phyloP scores from a whole-genome alignment of 1,140 invertebrate genomes.

The Rhopalosiphum padi region DNA sequence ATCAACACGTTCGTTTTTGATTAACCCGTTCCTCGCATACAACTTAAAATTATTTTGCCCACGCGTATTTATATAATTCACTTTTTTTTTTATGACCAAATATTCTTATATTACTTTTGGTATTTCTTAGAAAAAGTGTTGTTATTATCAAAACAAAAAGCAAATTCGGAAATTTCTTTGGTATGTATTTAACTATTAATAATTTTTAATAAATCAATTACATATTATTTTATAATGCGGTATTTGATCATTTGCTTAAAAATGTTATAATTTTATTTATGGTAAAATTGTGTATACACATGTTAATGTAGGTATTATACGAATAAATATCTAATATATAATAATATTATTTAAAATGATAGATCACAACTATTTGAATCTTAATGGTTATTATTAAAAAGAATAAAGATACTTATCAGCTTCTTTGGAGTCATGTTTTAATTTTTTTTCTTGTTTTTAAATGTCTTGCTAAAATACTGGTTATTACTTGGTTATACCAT shows the following conservation, averaged over 20 bases:
- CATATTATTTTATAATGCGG: neutral
- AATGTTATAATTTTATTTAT: neutral
- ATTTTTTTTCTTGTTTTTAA: neutral
- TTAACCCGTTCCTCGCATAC: constrained; percentile 35
- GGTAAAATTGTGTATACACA: neutral
- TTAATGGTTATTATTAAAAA: neutral
- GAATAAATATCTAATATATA: neutral
- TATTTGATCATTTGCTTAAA: neutral
- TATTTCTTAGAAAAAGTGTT: constrained; percentile 5
- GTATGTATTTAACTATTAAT: neutral
- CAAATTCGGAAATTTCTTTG: neutral
- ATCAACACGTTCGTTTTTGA: constrained; percentile 46
- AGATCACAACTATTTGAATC: neutral
- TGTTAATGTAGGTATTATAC: too few relatives aligned
- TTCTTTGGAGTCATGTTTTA: neutral
- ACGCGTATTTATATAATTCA: neutral
- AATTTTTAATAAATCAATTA: neutral
- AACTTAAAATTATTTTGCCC: neutral
- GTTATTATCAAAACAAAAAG: neutral
- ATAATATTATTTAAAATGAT: neutral
- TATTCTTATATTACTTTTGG: neutral
- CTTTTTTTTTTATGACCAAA: neutral
- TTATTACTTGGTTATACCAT: neutral
- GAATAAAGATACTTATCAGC: neutral
- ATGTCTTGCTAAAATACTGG: constrained; percentile 6